Evolutionary conservation across 2,888 invertebrate species (phyloP), one percentile per base, ranked within the genome.

Genomic region (Epirrita christyi): DNA sequence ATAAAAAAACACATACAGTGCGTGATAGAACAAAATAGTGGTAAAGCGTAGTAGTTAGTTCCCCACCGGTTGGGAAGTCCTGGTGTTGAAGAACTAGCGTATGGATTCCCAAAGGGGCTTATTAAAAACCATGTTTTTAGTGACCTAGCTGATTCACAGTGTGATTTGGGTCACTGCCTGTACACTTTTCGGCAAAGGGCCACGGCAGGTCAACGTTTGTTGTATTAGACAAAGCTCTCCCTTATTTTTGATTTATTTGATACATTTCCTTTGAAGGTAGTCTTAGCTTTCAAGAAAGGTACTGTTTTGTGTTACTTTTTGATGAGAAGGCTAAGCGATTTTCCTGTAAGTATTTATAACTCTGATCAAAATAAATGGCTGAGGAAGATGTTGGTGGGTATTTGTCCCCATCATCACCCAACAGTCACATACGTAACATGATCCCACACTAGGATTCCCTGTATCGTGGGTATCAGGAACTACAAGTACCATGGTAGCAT

Each of bases 191-290:
- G 64, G 51, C 50, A 56, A 62, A 59, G 59, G 49, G 64, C 57
- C 66, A 51, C 8, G 48, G 27, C 38, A 57, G 66, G 62, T 64
- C 61, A 59, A 42, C 61, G 58, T 59, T 54, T 63, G 63, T 53
- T 55, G 59, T 55, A 61, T 63, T 55, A 61, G 56, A 64, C 53
- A 56, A 46, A 45, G 45, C 40, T 58, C 43, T 53, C 47, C 52
- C 29, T 53, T 60, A 44, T 54, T 60, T 64, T 56, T 64, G 62
- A 64, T 64, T 62, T 66, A 66, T 66, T 59, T 59, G 55, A 61
- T 42, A 54, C 59, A 45, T 42, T 59, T 44, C 51, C 50, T 59
- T 47, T 51, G 47, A 59, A 48, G 42, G 32, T 50, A 36, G 41
- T 8, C 34, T 51, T 46, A n/a, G 49, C 28, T 49, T 28, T 36